These are phyloP conservation scores for Danionella cerebrum DNA, from an alignment of 2,113 vertebrate species.

Conservation along the genomic window DNA sequence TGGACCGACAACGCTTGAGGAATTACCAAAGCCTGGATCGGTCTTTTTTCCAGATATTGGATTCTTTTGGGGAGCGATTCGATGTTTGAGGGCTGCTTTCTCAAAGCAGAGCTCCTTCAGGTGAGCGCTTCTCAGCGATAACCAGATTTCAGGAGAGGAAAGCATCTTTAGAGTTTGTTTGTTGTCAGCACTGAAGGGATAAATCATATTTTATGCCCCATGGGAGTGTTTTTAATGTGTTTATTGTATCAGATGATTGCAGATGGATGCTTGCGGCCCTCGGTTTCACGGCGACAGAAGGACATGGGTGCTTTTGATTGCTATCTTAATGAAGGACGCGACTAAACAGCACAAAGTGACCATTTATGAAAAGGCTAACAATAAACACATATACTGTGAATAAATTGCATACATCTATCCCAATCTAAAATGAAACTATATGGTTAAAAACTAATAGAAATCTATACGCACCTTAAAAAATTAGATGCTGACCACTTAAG, in stretches of 20 bases:
- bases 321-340: background rate
- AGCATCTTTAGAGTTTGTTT: too few relatives aligned
- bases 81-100: background rate
- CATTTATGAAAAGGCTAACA: background rate
- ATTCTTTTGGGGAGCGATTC: background rate
- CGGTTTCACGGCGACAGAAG: background rate
- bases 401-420: too few relatives aligned
- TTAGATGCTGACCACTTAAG: too few relatives aligned
- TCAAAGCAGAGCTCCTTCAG: background rate
- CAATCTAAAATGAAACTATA: too few relatives aligned
- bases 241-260: background rate
- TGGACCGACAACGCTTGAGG: background rate
- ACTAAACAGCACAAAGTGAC: background rate
- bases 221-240: background rate
- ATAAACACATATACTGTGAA: too few relatives aligned
- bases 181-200: background rate
- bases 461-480: too few relatives aligned
- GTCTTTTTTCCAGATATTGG: background rate
- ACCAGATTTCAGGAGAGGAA: too few relatives aligned
- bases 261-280: background rate
- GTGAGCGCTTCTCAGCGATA: too few relatives aligned
- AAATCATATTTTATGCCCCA: background rate
- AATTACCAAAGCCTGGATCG: background rate
- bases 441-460: too few relatives aligned
- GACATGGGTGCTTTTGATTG: background rate